A percentile compares a stretch with the other conserved stretches of the same genome.
Conservation (phyloP, 2,888 invertebrate species). For the Sinhomidia bicolor region DNA sequence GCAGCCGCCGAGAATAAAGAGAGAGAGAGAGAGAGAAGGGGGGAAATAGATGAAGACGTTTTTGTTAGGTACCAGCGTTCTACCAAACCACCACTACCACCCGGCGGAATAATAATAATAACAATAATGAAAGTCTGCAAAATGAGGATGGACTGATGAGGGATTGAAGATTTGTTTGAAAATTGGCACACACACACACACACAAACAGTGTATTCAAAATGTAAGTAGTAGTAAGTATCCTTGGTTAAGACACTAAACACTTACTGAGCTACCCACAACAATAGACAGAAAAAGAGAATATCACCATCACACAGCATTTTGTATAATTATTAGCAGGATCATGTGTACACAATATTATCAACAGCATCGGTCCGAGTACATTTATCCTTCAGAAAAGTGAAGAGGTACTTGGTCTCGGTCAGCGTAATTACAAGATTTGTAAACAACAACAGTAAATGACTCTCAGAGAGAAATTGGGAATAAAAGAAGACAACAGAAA, state of each 20-base stretch:
- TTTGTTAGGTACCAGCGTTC: constrained; percentile 34
- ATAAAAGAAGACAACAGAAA: background rate
- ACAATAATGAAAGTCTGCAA: background rate
- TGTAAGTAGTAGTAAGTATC: background rate
- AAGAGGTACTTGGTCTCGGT: constrained; percentile 64
- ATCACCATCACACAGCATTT: background rate
- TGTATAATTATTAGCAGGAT: constrained; percentile 10
- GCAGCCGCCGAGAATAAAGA: background rate
- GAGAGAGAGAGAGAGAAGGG: too few relatives aligned
- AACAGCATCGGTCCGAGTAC: background rate
- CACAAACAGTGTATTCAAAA: too few relatives aligned
- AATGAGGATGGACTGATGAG: constrained; percentile 2
- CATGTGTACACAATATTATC: background rate
- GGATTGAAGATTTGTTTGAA: background rate
- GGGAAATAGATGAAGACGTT: constrained; percentile 19
- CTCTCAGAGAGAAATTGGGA: constrained; percentile 47
- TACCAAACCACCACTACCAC: background rate
- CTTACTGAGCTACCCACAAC: constrained; percentile 22
- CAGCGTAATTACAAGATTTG: constrained; percentile 63
- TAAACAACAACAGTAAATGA: constrained; percentile 67
- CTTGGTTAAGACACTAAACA: constrained; percentile 9
- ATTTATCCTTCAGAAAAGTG: constrained; percentile 40
- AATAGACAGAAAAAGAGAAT: background rate
- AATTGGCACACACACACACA: constrained; percentile 45
- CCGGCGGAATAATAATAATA: background rate